A percentile compares a stretch with the other conserved stretches of the same genome.
phyloP scores from a whole-genome alignment of 1,140 invertebrate species.

The Odontomachus brunneus region DNA sequence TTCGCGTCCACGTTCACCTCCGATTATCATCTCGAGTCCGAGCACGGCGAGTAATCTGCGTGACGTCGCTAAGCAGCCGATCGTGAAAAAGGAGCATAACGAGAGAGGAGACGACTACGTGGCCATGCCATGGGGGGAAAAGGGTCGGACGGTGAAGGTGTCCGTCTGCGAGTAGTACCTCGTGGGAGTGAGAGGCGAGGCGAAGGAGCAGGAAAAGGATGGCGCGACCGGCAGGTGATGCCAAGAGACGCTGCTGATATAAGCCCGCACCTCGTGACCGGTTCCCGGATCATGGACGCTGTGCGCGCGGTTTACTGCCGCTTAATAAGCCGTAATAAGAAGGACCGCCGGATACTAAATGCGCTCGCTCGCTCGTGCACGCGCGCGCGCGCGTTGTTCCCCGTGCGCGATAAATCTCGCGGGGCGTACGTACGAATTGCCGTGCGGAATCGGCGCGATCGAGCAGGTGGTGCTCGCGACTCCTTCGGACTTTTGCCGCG shows the following conservation, averaged over 20 bases:
- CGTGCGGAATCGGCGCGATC: conserved; percentile 23
- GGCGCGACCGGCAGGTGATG: conserved; percentile 65
- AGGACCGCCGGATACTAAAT: conserved; percentile 55
- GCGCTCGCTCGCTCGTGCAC: too few relatives aligned
- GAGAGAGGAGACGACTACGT: conserved; percentile 43
- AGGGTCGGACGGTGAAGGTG: conserved; percentile 42
- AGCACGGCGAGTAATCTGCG: not conserved
- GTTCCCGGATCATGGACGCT: conserved; percentile 70
- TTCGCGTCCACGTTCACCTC: not conserved
- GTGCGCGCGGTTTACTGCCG: conserved; percentile 72
- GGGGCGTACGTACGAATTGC: conserved; percentile 62
- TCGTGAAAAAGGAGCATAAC: conserved; percentile 30
- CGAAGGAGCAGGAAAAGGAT: conserved; percentile 8
- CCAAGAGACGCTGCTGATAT: conserved; percentile 57
- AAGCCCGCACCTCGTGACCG: conserved; percentile 69
- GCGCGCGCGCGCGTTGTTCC: conserved; percentile 50
- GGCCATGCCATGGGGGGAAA: not conserved
- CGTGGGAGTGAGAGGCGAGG: conserved; percentile 13
- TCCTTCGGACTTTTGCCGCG: conserved; percentile 41
- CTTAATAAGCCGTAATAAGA: conserved; percentile 81
- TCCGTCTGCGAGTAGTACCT: conserved; percentile 13
- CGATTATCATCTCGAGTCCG: not conserved
- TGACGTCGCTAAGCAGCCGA: conserved; percentile 29
- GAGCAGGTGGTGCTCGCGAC: conserved; percentile 55
- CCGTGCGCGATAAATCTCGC: conserved; percentile 76